Base-by-base conservation (phyloP, 1,140 invertebrate species). In the Dreissena polymorpha region DNA sequence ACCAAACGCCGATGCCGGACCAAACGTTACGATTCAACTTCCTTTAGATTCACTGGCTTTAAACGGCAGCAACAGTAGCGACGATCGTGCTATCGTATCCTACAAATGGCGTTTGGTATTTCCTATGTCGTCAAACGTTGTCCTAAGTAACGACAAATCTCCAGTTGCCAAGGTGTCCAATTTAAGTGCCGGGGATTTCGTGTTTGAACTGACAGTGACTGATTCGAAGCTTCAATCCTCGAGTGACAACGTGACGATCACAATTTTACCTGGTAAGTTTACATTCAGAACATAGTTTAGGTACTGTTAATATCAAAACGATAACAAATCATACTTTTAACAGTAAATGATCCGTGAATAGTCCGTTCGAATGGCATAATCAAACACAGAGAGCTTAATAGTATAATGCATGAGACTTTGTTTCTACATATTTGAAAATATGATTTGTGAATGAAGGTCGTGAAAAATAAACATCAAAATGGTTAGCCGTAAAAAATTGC, bases 1-100 rank as follows among this genome's bases (percentile, higher is more conserved):
- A 16, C 77, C 77, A 5, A 63, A 10, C 10, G 77, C 77, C 21
- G 55, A 71, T 50, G 77, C 77, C 23, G 77, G 77, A 6, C 0
- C 10, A 0, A 69, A 80, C 68, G 18, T 63, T 39, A 72, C 53
- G 0, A 8, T 80, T 10, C 49, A 60, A 23, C 10, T 51, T 7
- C 77, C 77, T 3, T 16, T 25, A 18, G 49, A 80, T 7, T 12
- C 27, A 14, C 55, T 80, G 21, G 71, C 21, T 5, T 29, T 80
- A 29, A 55, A 71, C 27, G 77, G 77, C 12, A 55, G 23, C 10
- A 16, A 23, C 16, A 69, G 64, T 13, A 71, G 67, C 0, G 77
- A 80, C 70, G 77, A 80, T 53, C 49, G 69, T 18, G 25, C n/a
- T 21, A 63, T 80, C 50, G 64, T 55, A 12, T 10, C 25, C 2